These are phyloP conservation scores for Pandemis heparana DNA, from an alignment of 2,888 invertebrate genomes.

Conservation along the genomic window DNA sequence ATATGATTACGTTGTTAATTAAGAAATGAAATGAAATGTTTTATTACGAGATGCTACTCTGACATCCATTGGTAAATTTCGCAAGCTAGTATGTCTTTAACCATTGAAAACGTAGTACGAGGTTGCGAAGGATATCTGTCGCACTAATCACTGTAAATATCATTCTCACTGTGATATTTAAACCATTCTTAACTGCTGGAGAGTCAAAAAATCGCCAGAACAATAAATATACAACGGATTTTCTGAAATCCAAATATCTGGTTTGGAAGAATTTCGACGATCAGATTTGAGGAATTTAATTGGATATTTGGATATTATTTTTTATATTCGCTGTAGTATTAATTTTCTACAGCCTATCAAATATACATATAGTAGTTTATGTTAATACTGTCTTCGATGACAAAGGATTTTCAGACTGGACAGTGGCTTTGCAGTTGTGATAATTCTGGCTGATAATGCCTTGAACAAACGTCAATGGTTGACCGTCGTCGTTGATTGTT, in stretches of 20 bases:
- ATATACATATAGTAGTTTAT: neutral
- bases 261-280: too few relatives aligned
- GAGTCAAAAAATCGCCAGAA: neutral
- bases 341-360: too few relatives aligned
- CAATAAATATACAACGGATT: neutral
- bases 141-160: constrained; percentile 58
- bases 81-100: neutral
- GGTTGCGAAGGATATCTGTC: constrained; percentile 4
- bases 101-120: neutral
- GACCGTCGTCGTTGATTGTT: neutral
- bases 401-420: neutral
- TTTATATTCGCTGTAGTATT: too few relatives aligned
- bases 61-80: neutral
- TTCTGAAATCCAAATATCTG: too few relatives aligned
- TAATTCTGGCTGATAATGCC: constrained; percentile 12
- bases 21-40: too few relatives aligned
- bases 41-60: neutral
- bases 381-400: neutral
- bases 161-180: constrained; percentile 51
- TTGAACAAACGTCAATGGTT: constrained; percentile 15
- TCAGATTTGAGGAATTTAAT: too few relatives aligned
- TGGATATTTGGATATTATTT: too few relatives aligned
- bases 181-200: constrained; percentile 18
- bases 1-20: neutral
- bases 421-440: constrained; percentile 7